Base-by-base conservation (phyloP, 2,888 invertebrate species). In the Diaphora mendica region DNA sequence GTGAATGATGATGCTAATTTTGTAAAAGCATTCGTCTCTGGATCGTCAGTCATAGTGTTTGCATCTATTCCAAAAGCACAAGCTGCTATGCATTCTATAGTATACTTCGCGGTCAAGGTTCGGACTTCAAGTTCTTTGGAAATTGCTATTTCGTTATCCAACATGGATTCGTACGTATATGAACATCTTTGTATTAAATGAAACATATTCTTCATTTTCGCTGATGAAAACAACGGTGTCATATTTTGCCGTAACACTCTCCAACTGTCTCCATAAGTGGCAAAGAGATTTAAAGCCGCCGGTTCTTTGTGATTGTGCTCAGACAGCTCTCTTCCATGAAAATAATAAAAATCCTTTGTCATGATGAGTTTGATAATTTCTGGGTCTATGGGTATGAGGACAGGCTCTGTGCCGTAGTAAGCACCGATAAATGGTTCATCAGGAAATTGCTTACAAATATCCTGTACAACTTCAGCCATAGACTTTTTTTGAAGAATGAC, bases 291-390 rank as follows among this genome's bases (percentile, higher is more conserved):
- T 33, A 75, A 64, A 11, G 75, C 68, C 5, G 70, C 67, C 0
- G 76, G 74, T 26, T 85, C 87, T n/a, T 77, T 81, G 48, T 86
- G 62, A 17, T 65, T 78, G 62, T 87, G 79, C 2, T 85, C 83
- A 4, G 86, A 73, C 2, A 89, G 42, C 4, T 89, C 86, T 64
- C 90, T 81, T 62, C 86, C 83, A 70, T 77, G 87, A 68, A 90
- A 91, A 71, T 82, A 86, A 44, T 87, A 85, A 75, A 89, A 91
- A 48, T 91, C 89, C 51, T 90, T 89, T 0, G 89, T 86, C 35
- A 87, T 73, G 2, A 91, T 80, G 1, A 87, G 75, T 69, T 90
- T 91, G 9, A 91, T 77, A 0, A 89, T 75, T 23, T 89, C 87
- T 5, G 89, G 91, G 51, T 89, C 88, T 70, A 86, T 84, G 0